These are phyloP conservation scores for Denticeps clupeoides DNA, from an alignment of 2,797 vertebrate genomes.

Conservation along the genomic window DNA sequence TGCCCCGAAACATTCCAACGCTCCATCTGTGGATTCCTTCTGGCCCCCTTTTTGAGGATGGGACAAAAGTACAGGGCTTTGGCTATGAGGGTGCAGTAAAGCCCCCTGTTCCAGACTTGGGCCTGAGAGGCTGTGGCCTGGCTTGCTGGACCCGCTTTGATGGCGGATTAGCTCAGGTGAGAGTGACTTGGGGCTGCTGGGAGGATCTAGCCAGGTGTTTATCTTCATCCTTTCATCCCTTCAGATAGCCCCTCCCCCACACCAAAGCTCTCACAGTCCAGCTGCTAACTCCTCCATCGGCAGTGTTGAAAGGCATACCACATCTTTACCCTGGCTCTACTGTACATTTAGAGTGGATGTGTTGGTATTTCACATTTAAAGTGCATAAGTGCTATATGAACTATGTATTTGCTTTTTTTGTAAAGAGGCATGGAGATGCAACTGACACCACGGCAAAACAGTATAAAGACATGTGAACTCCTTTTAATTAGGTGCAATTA, in stretches of 20 bases:
- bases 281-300: neutral
- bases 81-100: neutral
- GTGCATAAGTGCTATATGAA: no score
- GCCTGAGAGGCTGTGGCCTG: neutral
- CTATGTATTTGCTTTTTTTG: no score
- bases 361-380: no score
- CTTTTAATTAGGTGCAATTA: no score
- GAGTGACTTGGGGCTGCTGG: conserved; percentile 1
- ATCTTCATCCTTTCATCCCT: neutral
- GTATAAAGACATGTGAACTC: no score
- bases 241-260: neutral
- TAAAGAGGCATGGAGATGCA: no score
- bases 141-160: conserved; percentile 19
- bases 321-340: neutral
- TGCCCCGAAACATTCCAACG: no score
- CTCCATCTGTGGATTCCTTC: no score
- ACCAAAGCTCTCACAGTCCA: neutral
- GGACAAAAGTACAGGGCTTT: no score
- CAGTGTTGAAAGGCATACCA: neutral
- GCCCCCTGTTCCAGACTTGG: neutral
- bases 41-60: no score
- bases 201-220: conserved; percentile 2
- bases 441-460: no score
- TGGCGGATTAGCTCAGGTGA: conserved; percentile 27
- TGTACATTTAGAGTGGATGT: no score